A percentile compares a stretch with the other conserved stretches of the same genome.
Evolutionary conservation across 2,888 invertebrate genomes (phyloP).

Genomic region (Thereva nobilitata): DNA sequence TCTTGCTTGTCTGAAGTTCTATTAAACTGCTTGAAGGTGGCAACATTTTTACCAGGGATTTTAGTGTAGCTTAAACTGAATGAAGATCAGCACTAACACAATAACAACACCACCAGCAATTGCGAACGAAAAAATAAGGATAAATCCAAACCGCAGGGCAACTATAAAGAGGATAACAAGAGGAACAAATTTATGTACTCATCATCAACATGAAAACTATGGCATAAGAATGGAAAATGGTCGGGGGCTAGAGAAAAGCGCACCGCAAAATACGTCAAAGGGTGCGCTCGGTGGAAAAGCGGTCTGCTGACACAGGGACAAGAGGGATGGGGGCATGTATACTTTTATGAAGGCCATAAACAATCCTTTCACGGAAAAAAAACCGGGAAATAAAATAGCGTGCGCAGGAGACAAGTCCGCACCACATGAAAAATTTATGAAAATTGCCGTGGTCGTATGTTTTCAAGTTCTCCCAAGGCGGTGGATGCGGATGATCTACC

Average conservation of each 20-base stretch:
- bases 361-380: constrained; percentile 19
- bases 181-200: constrained; percentile 36
- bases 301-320: background rate
- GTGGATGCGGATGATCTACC: constrained; percentile 17
- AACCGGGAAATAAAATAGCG: constrained; percentile 21
- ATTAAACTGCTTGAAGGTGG: too few species aligned
- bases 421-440: constrained; percentile 30
- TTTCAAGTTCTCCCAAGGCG: constrained; percentile 20
- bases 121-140: constrained; percentile 7
- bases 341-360: constrained; percentile 29
- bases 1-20: too few species aligned
- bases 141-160: constrained; percentile 22
- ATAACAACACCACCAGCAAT: background rate
- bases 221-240: background rate
- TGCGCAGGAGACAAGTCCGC: constrained; percentile 23
- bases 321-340: constrained; percentile 24
- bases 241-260: too few species aligned
- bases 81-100: background rate
- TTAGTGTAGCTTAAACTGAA: constrained; percentile 4
- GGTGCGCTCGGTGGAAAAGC: too few species aligned
- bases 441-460: constrained; percentile 19
- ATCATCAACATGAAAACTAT: constrained; percentile 33
- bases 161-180: constrained; percentile 37
- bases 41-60: too few species aligned
- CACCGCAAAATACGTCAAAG: too few species aligned